These are phyloP conservation scores for Megaceryle alcyon DNA, from an alignment of 2,797 vertebrate species.

Conservation along the genomic window DNA sequence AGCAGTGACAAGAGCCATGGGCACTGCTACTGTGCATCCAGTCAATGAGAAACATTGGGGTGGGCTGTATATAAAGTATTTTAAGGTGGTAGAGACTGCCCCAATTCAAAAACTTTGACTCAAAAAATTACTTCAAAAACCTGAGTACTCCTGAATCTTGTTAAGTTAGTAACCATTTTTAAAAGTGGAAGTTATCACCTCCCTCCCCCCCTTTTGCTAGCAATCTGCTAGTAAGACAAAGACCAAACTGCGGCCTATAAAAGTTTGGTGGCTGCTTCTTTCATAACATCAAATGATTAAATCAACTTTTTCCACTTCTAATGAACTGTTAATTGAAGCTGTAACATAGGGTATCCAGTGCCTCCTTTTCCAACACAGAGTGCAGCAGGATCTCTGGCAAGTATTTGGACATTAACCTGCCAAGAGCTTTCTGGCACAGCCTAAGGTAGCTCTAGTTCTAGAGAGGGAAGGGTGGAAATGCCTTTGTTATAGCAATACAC, in stretches of 20 bases:
- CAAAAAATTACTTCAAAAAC: not conserved
- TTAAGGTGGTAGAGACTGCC: not conserved
- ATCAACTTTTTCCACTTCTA: not conserved
- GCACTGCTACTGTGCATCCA: fast-evolving
- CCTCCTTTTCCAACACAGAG: not conserved
- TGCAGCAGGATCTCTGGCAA: not conserved
- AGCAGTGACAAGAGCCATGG: fast-evolving
- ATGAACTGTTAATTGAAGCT: slow-evolving; percentile 16
- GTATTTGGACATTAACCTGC: not conserved
- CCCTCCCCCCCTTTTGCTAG: not conserved
- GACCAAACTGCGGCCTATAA: not conserved
- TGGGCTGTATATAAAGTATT: not conserved
- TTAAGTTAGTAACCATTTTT: fast-evolving
- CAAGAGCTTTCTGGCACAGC: slow-evolving; percentile 24
- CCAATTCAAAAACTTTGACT: not conserved
- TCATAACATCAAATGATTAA: not conserved
- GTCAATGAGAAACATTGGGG: not conserved
- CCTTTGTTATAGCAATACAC: slow-evolving; percentile 3
- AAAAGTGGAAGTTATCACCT: not conserved
- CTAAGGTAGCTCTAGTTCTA: slow-evolving; percentile 7
- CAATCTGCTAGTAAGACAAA: not conserved
- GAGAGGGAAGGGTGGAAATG: slow-evolving; percentile 16
- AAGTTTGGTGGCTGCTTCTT: not conserved
- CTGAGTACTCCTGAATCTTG: not conserved
- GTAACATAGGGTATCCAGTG: not conserved